Base-by-base conservation (phyloP, 2,888 invertebrate species). In the Pseudococcus longispinus region DNA sequence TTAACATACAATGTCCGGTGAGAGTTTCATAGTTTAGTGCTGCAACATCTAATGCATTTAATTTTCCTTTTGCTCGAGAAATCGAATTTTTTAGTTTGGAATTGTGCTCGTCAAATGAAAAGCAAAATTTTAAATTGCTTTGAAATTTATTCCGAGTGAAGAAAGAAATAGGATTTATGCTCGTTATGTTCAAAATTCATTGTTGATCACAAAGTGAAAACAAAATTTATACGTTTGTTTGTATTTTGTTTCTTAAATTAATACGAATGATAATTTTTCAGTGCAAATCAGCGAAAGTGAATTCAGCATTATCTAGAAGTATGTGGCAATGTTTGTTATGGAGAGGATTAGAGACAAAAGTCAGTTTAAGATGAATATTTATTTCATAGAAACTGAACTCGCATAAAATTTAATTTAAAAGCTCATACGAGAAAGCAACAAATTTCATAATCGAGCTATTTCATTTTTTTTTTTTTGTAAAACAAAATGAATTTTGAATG, bases 1-100 rank as follows among this genome's bases (percentile, higher is more conserved):
- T 70, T 70, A 70, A 70, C 70, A 70, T 60, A 60, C 60, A 60
- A 60, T 70, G 70, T 70, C 70, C 70, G 70, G 70, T 70, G 70
- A 70, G 70, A 70, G 70, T 70, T 70, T 70, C 29, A 70, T 29
- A 29, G 29, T 70, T 70, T 70, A 15, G 15, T 29, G 70, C 26
- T 70, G 70, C 18, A 29, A 70, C 29, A 13, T 29, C 8, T 4
- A 37, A 9, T 37, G 37, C 29, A 13, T 29, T 5, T 4, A 37
- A 9, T 37, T 5, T 29, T 70, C 4, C 15, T 29, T 70, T 70
- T 65, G 65, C 70, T 70, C 29, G 15, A 26, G 15, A 70, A 18
- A 70, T 70, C 18, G 29, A 29, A 29, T 70, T 0, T 70, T 26
- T n/a, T 29, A 15, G 29, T 70, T 29, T 70, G 29, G 26, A 65